Base-by-base conservation (phyloP, 2,888 invertebrate genomes). In the Thyatira batis region DNA sequence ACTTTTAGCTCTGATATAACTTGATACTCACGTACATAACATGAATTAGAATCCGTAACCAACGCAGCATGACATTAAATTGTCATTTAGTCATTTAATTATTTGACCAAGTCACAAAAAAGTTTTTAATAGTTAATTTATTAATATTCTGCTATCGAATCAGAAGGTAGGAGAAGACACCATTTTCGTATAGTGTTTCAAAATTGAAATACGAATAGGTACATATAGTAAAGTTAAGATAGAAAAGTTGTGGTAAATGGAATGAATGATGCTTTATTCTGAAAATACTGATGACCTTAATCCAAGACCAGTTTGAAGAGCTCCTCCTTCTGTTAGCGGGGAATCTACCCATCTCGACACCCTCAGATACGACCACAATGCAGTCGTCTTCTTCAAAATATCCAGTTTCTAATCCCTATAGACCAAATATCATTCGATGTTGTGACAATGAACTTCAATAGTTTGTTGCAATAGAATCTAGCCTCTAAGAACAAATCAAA, bases 221-320 rank as follows among this genome's bases (percentile, higher is more conserved):
- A 1, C 13, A 33, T 0, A 5, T n/a, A 13, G 3, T 13, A 28
- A 3, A 28, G 28, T 17, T 8, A 13, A 8, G 39, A 39, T 39
- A 39, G 17, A 39, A n/a, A n/a, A n/a, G 4, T 17, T 39, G 54
- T 70, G 72, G 83, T 76, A 79, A 80, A 86, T 87, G 89, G 89
- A 88, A 89, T 87, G 89, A 83, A 82, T 66, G 63, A 66, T 59
- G 63, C 71, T 78, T 73, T 74, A 79, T 75, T 84, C 76, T 78
- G 82, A 81, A 84, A 39, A 82, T 79, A 78, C 78, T 78, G 86
- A 91, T 87, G 92, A 94, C 94, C 94, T 94, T 94, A 85, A 94
- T 89, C 94, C 94, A 94, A 86, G 93, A 93, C 94, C 94, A 94
- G 89, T 94, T 93, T 77, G 91, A 87, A 83, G 93, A 93, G 84